Evolutionary conservation across 2,113 vertebrate genomes (phyloP), one percentile per base, ranked within the genome.

Genomic region (Psilopogon haemacephalus): DNA sequence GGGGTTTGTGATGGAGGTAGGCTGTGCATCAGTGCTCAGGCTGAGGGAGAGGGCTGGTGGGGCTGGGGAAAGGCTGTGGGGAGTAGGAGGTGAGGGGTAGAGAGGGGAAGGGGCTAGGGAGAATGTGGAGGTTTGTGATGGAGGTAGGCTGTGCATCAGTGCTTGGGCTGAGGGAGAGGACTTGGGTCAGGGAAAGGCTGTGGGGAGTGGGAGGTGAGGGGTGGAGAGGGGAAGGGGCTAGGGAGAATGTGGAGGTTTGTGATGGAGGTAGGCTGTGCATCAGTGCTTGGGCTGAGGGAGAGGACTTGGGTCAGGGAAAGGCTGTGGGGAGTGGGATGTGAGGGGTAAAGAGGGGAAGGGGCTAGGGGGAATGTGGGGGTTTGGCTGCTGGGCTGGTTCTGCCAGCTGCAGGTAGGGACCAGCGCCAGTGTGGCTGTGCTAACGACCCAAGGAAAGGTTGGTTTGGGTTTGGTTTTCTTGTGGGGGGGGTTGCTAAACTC

Each of bases 351-450:
- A 74, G 32, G 26, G 20, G 26, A 32, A 52, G 8, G 48, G 56
- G 19, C 55, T 72, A 26, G 37, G n/a, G 59, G 37, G 26, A 17
- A 4, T 1, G 15, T 48, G 55, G 23, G 38, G 38, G 3, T 69
- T 6, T 23, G 82, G 35, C 26, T 85, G 63, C 44, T 60, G 71
- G 48, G 19, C 33, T 3, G 16, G 30, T 68, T 64, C 23, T 79
- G 71, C 63, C 55, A 62, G 50, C 38, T 0, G 1, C 3, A 7
- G 26, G 5, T 32, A 7, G 17, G 33, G 64, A 15, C 1, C 3
- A 55, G 52, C 1, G 1, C 37, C 64, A 78, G 63, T 3, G 38
- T 15, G 3, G 5, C 55, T 55, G 38, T 30, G 68, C 27, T 33
- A 37, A 46, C 56, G 44, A 14, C 54, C 44, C 71, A 64, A 80